phyloP scores from a whole-genome alignment of 2,888 invertebrate species.

The Selenia dentaria region DNA sequence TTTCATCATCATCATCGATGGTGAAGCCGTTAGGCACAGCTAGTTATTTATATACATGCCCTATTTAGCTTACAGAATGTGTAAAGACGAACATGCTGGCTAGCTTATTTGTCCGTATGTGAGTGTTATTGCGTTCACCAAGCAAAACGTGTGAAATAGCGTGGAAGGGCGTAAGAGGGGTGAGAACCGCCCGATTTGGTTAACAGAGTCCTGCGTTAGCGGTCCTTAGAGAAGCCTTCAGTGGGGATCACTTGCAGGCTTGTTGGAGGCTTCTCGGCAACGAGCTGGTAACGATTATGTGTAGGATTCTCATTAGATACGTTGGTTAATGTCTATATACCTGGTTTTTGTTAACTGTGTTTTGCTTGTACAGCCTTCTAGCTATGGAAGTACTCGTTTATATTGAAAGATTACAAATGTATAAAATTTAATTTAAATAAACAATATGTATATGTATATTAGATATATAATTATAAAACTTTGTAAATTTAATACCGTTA shows the following conservation, averaged over 20 bases:
- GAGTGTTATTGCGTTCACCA: constrained; percentile 10
- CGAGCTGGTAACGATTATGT: background rate
- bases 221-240: background rate
- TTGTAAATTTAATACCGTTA: no score
- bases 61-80: no score
- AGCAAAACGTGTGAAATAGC: constrained; percentile 34
- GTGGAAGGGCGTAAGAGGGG: constrained; percentile 32
- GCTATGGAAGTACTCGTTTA: no score
- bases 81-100: background rate
- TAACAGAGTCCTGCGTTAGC: constrained; percentile 18
- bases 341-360: background rate
- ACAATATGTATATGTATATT: no score
- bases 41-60: no score
- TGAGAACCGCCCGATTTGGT: constrained; percentile 25
- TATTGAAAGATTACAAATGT: no score
- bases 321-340: background rate
- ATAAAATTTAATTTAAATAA: no score
- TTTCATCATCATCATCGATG: no score
- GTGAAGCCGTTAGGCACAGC: no score
- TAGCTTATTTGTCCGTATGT: constrained; percentile 3
- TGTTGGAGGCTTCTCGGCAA: background rate
- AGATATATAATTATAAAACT: no score
- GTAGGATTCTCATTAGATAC: background rate
- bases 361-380: no score
- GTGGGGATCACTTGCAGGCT: constrained; percentile 3